Base-by-base conservation (phyloP, 2,888 invertebrate species). In the Drosophila austrosaltans region DNA sequence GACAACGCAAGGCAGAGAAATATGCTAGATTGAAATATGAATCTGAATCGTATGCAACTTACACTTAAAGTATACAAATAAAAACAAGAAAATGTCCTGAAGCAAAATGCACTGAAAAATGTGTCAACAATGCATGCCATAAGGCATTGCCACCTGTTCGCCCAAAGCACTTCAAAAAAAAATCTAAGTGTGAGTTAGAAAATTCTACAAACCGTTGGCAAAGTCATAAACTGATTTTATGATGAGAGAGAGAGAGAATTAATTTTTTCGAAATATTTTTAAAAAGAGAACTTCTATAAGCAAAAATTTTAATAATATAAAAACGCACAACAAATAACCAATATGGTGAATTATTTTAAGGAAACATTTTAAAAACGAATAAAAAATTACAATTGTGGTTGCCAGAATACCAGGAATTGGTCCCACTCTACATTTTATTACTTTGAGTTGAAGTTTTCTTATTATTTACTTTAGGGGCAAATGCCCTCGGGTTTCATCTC, bases 101-200 rank as follows among this genome's bases (percentile, higher is more conserved):
- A 39, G 32, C 8, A 10, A 39, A 39, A n/a, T 36, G 22, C 67
- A 39, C 12, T 36, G 12, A 36, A 36, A 72, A 67, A 63, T 83
- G 84, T 88, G 85, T 85, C 84, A 85, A 88, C 88, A 88, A 81
- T 78, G 86, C 83, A 79, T 86, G 75, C 75, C 82, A 67, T 30
- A 56, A 58, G 72, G 53, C 64, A 56, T 22, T 28, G 12, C 53
- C 4, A 53, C 10, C 16, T 36, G 10, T 22, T 5, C 30, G 30
- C 36, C 8, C 4, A 8, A 36, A 8, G 16, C 56, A 2, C 36
- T 12, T 10, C 36, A 36, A 5, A n/a, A 6, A 10, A 56, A 36
- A 36, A 7, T 8, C 3, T 2, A 7, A 20, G 4, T 7, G 16
- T 2, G 8, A 16, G 4, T 20, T 2, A 56, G 8, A 20, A 16